Percentiles rank a stretch among this genome's conserved stretches.
phyloP scores from a whole-genome alignment of 2,797 vertebrate genomes.

The Synanceia verrucosa region DNA sequence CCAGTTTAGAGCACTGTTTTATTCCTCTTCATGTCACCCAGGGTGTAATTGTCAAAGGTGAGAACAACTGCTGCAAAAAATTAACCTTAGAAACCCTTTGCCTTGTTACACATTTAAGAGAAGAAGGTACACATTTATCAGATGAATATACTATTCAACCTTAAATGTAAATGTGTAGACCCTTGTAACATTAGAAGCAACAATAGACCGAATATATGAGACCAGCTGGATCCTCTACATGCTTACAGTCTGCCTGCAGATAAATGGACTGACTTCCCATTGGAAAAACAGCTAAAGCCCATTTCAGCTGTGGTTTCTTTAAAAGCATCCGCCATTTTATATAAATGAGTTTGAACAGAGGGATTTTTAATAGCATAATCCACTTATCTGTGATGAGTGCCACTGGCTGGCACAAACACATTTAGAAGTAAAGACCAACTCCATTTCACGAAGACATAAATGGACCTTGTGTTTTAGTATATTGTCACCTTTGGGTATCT shows the following conservation, averaged over 20 bases:
- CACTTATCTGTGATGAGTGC: constrained; percentile 2
- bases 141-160: not conserved
- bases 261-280: not conserved
- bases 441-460: not conserved
- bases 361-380: constrained; percentile 1
- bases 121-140: not conserved
- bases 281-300: not conserved
- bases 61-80: not conserved
- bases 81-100: not conserved
- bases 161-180: not conserved
- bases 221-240: not conserved
- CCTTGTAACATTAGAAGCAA: not conserved
- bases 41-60: not conserved
- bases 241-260: not conserved
- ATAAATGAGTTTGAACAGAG: not conserved
- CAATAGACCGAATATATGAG: not conserved
- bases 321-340: constrained; percentile 5
- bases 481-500: constrained; percentile 89
- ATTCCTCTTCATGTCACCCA: not conserved
- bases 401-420: not conserved
- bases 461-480: not conserved
- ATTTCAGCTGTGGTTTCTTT: constrained; percentile 7
- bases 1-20: not conserved
- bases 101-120: not conserved
- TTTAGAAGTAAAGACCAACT: not conserved